Evolutionary conservation across 1,140 invertebrate genomes (phyloP).

Genomic region (Bombus pascuorum): DNA sequence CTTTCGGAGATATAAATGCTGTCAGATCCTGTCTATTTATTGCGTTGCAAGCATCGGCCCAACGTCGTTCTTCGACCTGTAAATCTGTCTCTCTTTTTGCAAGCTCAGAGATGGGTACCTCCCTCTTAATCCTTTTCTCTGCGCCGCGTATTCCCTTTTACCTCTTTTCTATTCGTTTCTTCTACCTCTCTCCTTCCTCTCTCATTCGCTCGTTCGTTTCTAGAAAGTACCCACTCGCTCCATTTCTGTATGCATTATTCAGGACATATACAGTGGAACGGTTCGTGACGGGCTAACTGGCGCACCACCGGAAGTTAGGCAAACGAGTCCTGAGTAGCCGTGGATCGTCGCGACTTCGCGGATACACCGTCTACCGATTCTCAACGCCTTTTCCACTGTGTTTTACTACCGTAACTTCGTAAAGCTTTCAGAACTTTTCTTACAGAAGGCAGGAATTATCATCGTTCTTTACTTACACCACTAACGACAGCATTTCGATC

Average conservation of each 20-base stretch:
- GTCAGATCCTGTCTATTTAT: conserved; percentile 60
- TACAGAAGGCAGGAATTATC: background rate
- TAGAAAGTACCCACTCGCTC: conserved; percentile 17
- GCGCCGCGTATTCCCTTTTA: background rate
- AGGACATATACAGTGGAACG: conserved; percentile 54
- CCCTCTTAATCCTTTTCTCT: conserved; percentile 29
- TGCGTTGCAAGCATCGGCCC: conserved; percentile 54
- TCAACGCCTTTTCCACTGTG: background rate
- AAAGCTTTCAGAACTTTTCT: background rate
- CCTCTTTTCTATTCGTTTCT: background rate
- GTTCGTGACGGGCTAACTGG: conserved; percentile 66
- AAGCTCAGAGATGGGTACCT: conserved; percentile 19
- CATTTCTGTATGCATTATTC: conserved; percentile 66
- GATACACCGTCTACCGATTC: conserved; percentile 64
- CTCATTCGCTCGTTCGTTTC: conserved; percentile 28
- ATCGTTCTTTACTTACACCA: background rate
- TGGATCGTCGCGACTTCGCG: conserved; percentile 63
- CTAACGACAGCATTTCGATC: background rate
- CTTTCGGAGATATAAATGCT: conserved; percentile 37
- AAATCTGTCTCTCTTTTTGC: conserved; percentile 23
- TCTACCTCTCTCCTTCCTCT: background rate
- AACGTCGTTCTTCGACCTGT: conserved; percentile 14
- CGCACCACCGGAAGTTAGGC: conserved; percentile 66
- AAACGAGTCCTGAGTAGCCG: conserved; percentile 60
- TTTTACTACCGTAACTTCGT: too few relatives aligned